phyloP scores from a whole-genome alignment of 2,797 vertebrate genomes.

The Thunnus albacares region DNA sequence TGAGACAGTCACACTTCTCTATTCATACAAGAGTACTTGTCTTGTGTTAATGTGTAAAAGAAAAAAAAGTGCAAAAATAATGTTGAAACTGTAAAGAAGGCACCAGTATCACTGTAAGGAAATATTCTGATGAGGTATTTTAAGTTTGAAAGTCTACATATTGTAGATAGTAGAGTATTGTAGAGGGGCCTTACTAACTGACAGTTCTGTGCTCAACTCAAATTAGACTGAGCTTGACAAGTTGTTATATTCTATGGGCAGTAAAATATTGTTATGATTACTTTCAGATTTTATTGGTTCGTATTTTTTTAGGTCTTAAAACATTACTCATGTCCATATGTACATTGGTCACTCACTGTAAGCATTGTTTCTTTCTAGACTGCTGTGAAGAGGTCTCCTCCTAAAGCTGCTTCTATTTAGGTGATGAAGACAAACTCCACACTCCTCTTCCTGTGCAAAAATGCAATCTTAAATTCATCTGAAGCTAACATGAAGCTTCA shows the following conservation, averaged over 20 bases:
- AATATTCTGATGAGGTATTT: neutral
- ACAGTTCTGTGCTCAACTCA: neutral
- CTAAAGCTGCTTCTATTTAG: too few species aligned
- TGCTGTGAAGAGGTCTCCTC: too few species aligned
- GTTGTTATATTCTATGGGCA: neutral
- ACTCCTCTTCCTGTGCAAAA: too few species aligned
- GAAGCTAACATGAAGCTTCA: neutral
- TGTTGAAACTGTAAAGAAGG: neutral
- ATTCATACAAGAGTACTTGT: neutral
- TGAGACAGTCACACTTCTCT: neutral
- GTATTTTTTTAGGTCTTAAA: too few species aligned
- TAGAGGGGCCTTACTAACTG: neutral
- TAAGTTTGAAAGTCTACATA: neutral
- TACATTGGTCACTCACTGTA: too few species aligned
- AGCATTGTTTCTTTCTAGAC: too few species aligned
- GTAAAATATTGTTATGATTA: neutral
- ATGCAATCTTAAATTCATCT: too few species aligned
- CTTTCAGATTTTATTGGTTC: too few species aligned
- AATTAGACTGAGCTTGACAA: neutral
- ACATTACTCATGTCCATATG: too few species aligned
- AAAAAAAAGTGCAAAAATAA: neutral
- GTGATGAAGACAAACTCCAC: too few species aligned
- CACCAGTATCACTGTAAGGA: neutral
- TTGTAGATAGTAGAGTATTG: neutral
- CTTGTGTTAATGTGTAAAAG: neutral